A percentile compares a stretch with the other conserved stretches of the same genome.
Evolutionary conservation across 2,888 invertebrate species (phyloP).

Genomic region (Diadromus collaris): DNA sequence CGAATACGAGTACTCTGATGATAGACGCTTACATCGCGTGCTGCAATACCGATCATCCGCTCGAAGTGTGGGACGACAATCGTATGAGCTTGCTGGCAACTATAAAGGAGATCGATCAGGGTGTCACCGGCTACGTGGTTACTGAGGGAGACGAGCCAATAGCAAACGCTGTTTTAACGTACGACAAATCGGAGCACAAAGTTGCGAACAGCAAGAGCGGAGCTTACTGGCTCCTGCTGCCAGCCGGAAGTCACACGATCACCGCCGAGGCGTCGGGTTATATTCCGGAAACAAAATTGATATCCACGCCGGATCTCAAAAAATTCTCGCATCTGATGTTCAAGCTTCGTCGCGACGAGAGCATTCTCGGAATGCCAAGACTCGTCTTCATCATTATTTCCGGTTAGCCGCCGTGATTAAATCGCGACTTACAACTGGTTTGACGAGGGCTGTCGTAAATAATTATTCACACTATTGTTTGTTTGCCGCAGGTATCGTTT

Average conservation of each 20-base stretch:
- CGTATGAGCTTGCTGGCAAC: constrained; percentile 72
- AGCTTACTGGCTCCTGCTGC: constrained; percentile 75
- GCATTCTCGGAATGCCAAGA: constrained; percentile 88
- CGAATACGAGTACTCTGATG: constrained; percentile 75
- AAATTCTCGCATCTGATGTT: constrained; percentile 82
- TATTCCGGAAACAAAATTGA: constrained; percentile 81
- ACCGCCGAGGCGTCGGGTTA: constrained; percentile 84
- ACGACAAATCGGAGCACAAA: constrained; percentile 73
- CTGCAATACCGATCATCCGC: constrained; percentile 73
- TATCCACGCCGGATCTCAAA: constrained; percentile 76
- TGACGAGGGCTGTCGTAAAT: constrained; percentile 9
- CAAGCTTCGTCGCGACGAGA: constrained; percentile 85
- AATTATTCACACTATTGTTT: neutral
- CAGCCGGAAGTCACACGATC: constrained; percentile 81
- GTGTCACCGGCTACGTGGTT: constrained; percentile 74
- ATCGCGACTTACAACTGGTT: neutral
- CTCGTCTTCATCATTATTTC: constrained; percentile 88
- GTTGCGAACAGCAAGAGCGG: constrained; percentile 72
- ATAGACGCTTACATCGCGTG: constrained; percentile 77
- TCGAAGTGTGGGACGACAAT: constrained; percentile 73
- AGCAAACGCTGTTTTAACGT: constrained; percentile 69
- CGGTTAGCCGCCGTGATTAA: constrained; percentile 80
- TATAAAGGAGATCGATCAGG: constrained; percentile 68
- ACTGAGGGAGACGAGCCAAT: constrained; percentile 73
- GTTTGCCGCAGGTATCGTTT: constrained; percentile 82